Percentiles rank a stretch among this genome's conserved stretches.
Evolutionary conservation across 2,113 vertebrate species (phyloP).

Genomic region (Plectropomus leopardus): DNA sequence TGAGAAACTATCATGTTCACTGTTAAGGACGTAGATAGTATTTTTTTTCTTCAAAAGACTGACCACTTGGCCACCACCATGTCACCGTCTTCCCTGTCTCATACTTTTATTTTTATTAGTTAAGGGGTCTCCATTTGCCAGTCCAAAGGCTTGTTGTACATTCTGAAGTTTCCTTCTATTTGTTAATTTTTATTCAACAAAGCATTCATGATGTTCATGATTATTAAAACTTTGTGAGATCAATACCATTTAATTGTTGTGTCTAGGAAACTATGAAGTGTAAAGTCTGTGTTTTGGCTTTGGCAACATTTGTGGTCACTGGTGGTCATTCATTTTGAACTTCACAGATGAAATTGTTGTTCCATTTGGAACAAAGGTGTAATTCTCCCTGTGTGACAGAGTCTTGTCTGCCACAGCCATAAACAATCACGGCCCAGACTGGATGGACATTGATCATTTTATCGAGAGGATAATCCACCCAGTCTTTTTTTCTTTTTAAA

Average conservation of each 20-base stretch:
- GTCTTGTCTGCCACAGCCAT: not conserved
- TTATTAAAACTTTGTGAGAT: not conserved
- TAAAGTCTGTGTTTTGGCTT: slow-evolving; percentile 16
- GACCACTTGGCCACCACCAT: not conserved
- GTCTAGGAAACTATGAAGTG: not conserved
- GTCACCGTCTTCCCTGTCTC: not conserved
- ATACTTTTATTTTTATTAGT: not conserved
- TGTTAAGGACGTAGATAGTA: not conserved
- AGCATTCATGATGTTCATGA: not conserved
- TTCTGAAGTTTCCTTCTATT: not conserved
- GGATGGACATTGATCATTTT: not conserved
- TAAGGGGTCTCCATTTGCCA: not conserved
- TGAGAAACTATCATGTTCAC: slow-evolving; percentile 34
- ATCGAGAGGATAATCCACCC: not conserved
- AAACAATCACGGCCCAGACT: not conserved
- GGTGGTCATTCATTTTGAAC: not conserved
- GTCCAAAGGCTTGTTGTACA: not conserved
- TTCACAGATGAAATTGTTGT: not conserved
- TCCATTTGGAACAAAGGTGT: slow-evolving; percentile 3
- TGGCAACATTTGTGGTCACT: not conserved
- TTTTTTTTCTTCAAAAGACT: not conserved
- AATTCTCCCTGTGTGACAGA: not conserved
- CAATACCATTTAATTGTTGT: not conserved
- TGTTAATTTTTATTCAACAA: not conserved
- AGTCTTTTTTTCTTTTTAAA: not conserved